Conservation (phyloP, 2,797 vertebrate genomes). For the Acanthiza pusilla region DNA sequence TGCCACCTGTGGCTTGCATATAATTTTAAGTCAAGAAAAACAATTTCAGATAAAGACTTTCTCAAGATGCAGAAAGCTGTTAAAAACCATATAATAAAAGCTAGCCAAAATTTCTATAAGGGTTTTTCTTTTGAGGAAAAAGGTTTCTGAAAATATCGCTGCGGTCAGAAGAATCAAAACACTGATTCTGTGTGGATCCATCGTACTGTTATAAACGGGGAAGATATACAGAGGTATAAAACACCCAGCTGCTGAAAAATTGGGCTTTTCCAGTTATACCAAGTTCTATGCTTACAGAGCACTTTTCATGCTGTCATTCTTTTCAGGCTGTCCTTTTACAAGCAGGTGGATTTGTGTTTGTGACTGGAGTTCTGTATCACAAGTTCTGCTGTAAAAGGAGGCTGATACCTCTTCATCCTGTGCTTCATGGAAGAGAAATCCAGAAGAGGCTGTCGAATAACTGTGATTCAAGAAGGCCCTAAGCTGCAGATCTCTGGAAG, state of each 20-base stretch:
- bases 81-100: conserved; percentile 13
- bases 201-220: background rate
- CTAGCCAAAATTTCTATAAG: conserved; percentile 28
- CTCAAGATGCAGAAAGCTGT: background rate
- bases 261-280: background rate
- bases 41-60: background rate
- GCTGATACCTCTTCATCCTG: background rate
- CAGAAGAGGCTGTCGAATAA: background rate
- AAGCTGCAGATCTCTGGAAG: background rate
- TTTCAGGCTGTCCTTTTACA: background rate
- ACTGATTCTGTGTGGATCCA: conserved; percentile 9
- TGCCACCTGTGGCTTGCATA: background rate
- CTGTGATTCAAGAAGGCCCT: background rate
- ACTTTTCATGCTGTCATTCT: no score
- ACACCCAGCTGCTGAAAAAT: background rate
- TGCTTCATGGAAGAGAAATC: background rate
- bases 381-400: background rate
- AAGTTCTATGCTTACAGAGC: background rate
- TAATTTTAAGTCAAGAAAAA: background rate
- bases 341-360: background rate
- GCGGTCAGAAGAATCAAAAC: conserved; percentile 44
- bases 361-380: background rate
- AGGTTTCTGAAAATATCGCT: conserved; percentile 22
- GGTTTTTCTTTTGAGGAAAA: conserved; percentile 4
- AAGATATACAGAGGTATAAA: background rate